Conservation (phyloP, 2,797 vertebrate species). For the Margarornis squamiger region DNA sequence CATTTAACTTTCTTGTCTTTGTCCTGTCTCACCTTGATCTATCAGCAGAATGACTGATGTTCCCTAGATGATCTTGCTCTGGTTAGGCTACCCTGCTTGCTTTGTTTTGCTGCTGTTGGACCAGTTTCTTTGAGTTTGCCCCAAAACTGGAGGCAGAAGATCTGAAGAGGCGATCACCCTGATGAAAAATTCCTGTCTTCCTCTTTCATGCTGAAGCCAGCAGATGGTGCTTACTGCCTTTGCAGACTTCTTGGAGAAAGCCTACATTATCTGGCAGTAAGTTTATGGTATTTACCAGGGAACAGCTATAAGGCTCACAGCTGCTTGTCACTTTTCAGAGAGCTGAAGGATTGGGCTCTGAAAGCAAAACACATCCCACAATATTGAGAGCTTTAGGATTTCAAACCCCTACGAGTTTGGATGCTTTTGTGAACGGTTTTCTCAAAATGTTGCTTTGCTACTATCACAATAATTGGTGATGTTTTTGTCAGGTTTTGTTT, state of each 20-base stretch:
- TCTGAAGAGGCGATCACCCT: not conserved
- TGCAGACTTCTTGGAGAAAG: not conserved
- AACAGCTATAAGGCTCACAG: not conserved
- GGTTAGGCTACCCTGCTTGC: not conserved
- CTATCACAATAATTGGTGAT: not conserved
- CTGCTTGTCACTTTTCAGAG: not conserved
- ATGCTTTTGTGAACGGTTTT: slow-evolving; percentile 9
- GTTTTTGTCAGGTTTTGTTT: not conserved
- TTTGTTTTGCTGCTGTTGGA: not conserved
- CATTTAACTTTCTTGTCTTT: not conserved
- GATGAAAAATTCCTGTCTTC: not conserved
- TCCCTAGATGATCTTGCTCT: not conserved
- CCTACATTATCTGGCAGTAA: not conserved
- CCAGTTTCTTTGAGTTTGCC: not conserved
- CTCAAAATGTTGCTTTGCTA: slow-evolving; percentile 1
- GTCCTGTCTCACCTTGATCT: not conserved
- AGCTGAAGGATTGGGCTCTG: not conserved
- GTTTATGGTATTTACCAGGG: not conserved
- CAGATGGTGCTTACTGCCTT: slow-evolving; percentile 46
- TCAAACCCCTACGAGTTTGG: not conserved
- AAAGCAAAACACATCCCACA: slow-evolving; percentile 34
- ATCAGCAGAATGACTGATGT: not conserved
- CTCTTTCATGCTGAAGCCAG: slow-evolving; percentile 16
- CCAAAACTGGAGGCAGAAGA: not conserved
- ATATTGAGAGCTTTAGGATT: slow-evolving; percentile 32